These are phyloP conservation scores for Leucoma salicis DNA, from an alignment of 2,888 invertebrate genomes.

Conservation along the genomic window DNA sequence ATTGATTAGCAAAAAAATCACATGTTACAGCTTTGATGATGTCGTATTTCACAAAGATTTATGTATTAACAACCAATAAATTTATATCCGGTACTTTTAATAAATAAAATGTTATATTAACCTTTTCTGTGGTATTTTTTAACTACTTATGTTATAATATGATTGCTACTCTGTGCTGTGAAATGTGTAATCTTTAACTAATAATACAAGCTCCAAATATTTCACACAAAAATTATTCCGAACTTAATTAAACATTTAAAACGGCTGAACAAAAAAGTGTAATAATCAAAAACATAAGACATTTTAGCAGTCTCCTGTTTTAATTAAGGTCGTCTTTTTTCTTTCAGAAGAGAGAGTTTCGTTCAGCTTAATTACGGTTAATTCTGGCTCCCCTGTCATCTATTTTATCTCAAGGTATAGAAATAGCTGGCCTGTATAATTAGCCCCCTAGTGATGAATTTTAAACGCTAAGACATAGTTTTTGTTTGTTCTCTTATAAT, in stretches of 20 bases:
- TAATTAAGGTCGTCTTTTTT: conserved; percentile 68
- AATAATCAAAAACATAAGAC: conserved; percentile 64
- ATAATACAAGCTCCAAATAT: conserved; percentile 10
- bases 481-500: background rate
- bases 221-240: conserved; percentile 18
- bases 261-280: conserved; percentile 29
- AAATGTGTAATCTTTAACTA: conserved; percentile 14
- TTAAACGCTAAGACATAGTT: conserved; percentile 28
- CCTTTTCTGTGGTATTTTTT: no score
- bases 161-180: background rate
- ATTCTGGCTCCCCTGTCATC: conserved; percentile 54
- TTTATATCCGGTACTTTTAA: no score
- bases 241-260: conserved; percentile 24
- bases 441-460: conserved; percentile 48
- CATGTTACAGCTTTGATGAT: no score
- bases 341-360: conserved; percentile 58
- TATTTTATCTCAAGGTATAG: conserved; percentile 50
- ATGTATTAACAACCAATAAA: no score
- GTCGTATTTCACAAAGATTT: no score
- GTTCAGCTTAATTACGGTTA: conserved; percentile 65
- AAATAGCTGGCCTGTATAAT: conserved; percentile 49
- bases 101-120: no score
- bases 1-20: no score
- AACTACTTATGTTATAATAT: no score
- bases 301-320: conserved; percentile 57